phyloP scores from a whole-genome alignment of 2,113 vertebrate species.

The Chloropsis hardwickii region DNA sequence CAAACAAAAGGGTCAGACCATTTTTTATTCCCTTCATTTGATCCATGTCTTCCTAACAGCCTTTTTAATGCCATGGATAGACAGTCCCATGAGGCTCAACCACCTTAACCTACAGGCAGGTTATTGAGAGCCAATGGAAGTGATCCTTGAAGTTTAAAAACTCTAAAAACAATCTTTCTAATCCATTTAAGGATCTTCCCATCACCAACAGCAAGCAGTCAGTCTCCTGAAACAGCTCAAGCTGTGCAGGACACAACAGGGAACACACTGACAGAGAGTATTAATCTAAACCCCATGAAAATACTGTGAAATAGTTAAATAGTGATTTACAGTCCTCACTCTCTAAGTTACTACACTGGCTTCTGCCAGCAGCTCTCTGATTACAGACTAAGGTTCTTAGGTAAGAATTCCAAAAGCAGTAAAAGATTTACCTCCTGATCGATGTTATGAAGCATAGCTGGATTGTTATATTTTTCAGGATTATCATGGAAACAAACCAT shows the following conservation, averaged over 20 bases:
- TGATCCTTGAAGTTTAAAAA: not conserved
- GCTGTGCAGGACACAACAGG: not conserved
- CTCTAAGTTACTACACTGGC: not conserved
- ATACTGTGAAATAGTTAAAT: not conserved
- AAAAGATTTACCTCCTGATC: conserved; percentile 90
- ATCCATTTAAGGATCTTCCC: not conserved
- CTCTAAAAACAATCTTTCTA: not conserved
- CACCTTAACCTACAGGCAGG: not conserved
- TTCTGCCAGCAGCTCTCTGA: not conserved
- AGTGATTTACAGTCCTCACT: not conserved
- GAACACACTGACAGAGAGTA: not conserved
- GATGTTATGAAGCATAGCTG: conserved; percentile 99
- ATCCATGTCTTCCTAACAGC: not conserved
- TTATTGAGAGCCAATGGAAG: not conserved
- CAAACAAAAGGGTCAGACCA: not conserved
- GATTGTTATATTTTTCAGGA: conserved; percentile 99
- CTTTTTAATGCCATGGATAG: not conserved
- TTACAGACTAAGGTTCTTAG: not conserved
- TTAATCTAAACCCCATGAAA: not conserved
- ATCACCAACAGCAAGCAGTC: not conserved
- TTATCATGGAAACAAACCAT: conserved; percentile 99
- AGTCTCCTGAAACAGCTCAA: not conserved
- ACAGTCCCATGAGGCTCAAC: not conserved
- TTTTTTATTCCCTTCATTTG: not conserved
- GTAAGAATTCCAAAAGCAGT: not conserved